phyloP scores from a whole-genome alignment of 2,113 vertebrate genomes.

The Microcebus jonahi region DNA sequence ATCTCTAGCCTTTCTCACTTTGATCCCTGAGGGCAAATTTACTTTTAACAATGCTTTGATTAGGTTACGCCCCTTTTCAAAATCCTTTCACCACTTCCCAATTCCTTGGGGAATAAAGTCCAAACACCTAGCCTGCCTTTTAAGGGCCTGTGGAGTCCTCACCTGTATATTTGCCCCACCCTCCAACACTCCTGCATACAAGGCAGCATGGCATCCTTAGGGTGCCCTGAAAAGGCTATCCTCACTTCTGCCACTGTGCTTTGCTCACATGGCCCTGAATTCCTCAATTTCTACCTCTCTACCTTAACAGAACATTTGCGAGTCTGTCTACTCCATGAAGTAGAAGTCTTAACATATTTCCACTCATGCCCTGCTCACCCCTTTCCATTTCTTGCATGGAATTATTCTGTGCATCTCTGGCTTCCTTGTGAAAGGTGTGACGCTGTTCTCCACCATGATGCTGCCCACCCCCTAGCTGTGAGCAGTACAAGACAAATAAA shows the following conservation, averaged over 20 bases:
- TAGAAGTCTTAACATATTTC: neutral
- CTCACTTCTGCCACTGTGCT: neutral
- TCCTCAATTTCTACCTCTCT: neutral
- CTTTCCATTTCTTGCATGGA: neutral
- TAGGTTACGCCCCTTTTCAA: neutral
- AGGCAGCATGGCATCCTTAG: neutral
- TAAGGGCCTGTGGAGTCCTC: neutral
- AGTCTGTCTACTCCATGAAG: neutral
- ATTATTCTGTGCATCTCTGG: neutral
- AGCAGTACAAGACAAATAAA: neutral
- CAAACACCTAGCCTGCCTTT: neutral
- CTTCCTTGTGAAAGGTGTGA: neutral
- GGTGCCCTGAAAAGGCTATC: neutral
- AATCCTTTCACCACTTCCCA: neutral
- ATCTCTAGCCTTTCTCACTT: neutral
- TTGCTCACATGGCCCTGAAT: neutral
- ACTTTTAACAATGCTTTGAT: conserved; percentile 29
- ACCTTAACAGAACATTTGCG: neutral
- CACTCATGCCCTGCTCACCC: neutral
- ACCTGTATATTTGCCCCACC: neutral
- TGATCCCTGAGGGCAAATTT: neutral
- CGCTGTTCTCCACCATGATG: neutral
- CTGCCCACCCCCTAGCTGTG: neutral
- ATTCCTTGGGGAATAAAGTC: neutral
- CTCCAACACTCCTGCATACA: neutral